Evolutionary conservation across 1,140 invertebrate genomes (phyloP).

Genomic region (Drosophila erecta): DNA sequence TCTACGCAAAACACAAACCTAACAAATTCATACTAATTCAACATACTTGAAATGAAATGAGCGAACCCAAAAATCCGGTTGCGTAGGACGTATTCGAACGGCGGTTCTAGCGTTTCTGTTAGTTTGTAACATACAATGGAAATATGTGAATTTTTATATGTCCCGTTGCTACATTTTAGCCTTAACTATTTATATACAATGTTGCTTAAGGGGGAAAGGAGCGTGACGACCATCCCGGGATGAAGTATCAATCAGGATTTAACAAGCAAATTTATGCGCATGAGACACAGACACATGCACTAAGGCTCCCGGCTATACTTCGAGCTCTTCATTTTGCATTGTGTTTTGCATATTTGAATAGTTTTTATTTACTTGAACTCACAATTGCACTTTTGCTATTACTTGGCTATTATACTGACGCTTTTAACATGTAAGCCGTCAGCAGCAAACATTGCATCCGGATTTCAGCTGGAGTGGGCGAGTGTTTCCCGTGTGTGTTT

Average conservation of each 20-base stretch:
- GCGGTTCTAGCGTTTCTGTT: conserved; percentile 23
- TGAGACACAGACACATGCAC: conserved; percentile 39
- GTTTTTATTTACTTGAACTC: conserved; percentile 84
- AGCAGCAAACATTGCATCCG: conserved; percentile 50
- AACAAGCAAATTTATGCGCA: conserved; percentile 81
- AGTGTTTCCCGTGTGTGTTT: conserved; percentile 33
- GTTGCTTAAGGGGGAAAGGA: conserved; percentile 28
- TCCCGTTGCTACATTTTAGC: too few species aligned
- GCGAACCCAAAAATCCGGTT: conserved; percentile 1
- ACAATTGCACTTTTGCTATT: conserved; percentile 83
- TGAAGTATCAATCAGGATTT: conserved; percentile 80
- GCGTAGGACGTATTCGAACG: conserved; percentile 6
- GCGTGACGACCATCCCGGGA: conserved; percentile 35
- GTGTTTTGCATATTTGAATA: conserved; percentile 82
- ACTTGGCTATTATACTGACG: conserved; percentile 81
- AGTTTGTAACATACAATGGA: conserved; percentile 31
- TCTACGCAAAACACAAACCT: background rate
- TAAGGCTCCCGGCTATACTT: conserved; percentile 17
- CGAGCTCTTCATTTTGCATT: conserved; percentile 70
- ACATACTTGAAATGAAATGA: conserved; percentile 2
- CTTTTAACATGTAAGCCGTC: conserved; percentile 72
- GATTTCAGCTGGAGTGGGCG: conserved; percentile 2
- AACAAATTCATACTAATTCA: conserved; percentile 2
- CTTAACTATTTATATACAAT: background rate
- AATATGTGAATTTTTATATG: conserved; percentile 10